These are phyloP conservation scores for Digitonthophagus gazella DNA, from an alignment of 2,888 invertebrate genomes.

Conservation along the genomic window DNA sequence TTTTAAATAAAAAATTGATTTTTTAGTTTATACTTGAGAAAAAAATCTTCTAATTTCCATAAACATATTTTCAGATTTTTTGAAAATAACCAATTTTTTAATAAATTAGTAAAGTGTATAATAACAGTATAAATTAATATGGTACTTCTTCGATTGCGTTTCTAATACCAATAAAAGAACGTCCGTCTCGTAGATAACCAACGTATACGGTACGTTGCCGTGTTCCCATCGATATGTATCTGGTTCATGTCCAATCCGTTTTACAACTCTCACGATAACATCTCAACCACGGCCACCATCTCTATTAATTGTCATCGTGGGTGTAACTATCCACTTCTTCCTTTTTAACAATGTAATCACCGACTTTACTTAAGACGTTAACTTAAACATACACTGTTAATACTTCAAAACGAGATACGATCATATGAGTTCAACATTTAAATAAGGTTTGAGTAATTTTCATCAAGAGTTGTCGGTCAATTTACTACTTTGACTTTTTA, in stretches of 20 bases:
- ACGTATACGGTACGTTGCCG: background rate
- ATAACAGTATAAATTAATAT: too few species aligned
- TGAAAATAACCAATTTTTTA: too few species aligned
- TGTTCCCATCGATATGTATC: constrained; percentile 14
- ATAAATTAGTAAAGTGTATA: too few species aligned
- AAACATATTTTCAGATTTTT: too few species aligned
- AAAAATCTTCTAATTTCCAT: too few species aligned
- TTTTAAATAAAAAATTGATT: too few species aligned
- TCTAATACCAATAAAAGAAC: background rate
- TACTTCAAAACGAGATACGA: too few species aligned
- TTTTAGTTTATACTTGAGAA: too few species aligned
- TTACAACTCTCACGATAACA: constrained; percentile 1
- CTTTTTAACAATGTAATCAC: background rate
- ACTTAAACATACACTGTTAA: too few species aligned
- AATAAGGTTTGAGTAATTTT: too few species aligned
- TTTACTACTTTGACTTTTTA: background rate
- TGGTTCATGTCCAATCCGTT: constrained; percentile 12
- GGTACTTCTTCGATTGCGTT: background rate
- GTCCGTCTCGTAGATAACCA: background rate
- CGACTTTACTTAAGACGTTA: too few species aligned
- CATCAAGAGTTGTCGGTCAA: background rate
- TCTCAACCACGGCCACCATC: constrained; percentile 14
- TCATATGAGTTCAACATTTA: too few species aligned
- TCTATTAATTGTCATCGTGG: constrained; percentile 13
- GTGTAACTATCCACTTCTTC: background rate